Evolutionary conservation across 2,797 vertebrate species (phyloP).

Genomic region (Cyclopterus lumpus): DNA sequence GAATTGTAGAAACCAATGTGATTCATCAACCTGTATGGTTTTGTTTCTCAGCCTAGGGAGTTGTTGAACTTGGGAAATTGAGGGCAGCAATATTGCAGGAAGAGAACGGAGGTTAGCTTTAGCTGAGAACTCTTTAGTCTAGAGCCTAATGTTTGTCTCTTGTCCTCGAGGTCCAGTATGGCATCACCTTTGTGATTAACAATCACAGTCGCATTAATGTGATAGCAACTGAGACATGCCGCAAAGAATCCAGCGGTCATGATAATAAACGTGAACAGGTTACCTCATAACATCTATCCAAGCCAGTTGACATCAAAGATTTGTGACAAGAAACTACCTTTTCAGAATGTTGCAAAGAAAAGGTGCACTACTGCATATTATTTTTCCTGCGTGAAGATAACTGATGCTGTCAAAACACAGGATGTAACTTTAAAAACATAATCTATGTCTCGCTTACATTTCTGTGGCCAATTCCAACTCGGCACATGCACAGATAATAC

Average conservation of each 20-base stretch:
- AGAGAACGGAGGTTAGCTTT: conserved; percentile 17
- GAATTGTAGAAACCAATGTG: conserved; percentile 40
- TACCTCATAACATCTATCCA: background rate
- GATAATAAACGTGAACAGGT: background rate
- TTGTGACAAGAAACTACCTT: conserved; percentile 3
- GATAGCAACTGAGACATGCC: background rate
- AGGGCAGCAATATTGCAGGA: conserved; percentile 8
- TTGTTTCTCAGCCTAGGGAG: conserved; percentile 11
- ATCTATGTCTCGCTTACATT: background rate
- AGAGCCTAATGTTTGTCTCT: background rate
- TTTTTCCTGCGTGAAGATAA: background rate
- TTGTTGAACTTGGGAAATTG: conserved; percentile 7
- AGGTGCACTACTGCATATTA: background rate
- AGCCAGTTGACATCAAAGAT: conserved; percentile 29
- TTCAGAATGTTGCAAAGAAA: background rate
- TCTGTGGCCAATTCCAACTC: conserved; percentile 3
- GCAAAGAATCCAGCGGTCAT: background rate
- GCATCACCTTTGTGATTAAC: conserved; percentile 1
- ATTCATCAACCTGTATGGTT: conserved; percentile 28
- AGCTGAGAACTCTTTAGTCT: background rate
- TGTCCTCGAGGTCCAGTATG: background rate
- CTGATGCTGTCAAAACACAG: background rate
- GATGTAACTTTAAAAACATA: background rate
- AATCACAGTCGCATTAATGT: background rate
- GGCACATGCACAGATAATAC: background rate